Evolutionary conservation across 2,888 invertebrate species (phyloP), one percentile per base, ranked within the genome.

Genomic region (Chymomyza amoena): DNA sequence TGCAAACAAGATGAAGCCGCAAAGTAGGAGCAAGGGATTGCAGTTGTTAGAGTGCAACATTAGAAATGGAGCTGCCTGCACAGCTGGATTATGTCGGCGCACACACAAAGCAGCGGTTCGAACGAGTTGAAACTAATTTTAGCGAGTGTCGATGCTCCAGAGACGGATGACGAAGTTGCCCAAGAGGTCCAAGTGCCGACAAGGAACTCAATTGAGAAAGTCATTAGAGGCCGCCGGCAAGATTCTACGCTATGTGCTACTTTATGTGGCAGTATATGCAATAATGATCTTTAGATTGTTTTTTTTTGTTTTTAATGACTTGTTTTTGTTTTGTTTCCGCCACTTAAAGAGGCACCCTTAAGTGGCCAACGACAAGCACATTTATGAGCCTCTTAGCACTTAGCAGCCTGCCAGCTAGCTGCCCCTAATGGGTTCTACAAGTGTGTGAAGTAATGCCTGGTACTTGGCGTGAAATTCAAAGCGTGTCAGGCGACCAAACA

Each of bases 251-350:
- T n/a, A n/a, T 36, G 51, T 50, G 13, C 61, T 51, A 54, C 54
- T 57, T 36, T 36, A 36, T 36, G 36, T 45, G 10, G 39, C 39
- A 45, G 39, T 3, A 45, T 10, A 10, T 45, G 39, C 39, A 45
- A 45, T 13, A 13, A 45, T 45, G 39, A 45, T 45, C 39, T 45
- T 45, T 45, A 13, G 39, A 18, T 18, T 62, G 50, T 57, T 32
- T 64, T 65, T 45, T 25, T 25, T 52, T 67, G 59, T 20, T 64
- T 67, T 67, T 87, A 87, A 81, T 81, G 77, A 72, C 79, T 80
- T 89, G 82, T 84, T 85, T 76, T 80, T 85, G 79, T 81, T 86
- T 81, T 75, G 77, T 79, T 89, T 89, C 90, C 85, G 89, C 20
- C 57, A 25, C 80, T 79, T 61, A 32, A 36, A 9, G 60, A 57